Evolutionary conservation across 1,140 invertebrate species (phyloP), one percentile per base, ranked within the genome.

Genomic region (Amphibalanus amphitrite): DNA sequence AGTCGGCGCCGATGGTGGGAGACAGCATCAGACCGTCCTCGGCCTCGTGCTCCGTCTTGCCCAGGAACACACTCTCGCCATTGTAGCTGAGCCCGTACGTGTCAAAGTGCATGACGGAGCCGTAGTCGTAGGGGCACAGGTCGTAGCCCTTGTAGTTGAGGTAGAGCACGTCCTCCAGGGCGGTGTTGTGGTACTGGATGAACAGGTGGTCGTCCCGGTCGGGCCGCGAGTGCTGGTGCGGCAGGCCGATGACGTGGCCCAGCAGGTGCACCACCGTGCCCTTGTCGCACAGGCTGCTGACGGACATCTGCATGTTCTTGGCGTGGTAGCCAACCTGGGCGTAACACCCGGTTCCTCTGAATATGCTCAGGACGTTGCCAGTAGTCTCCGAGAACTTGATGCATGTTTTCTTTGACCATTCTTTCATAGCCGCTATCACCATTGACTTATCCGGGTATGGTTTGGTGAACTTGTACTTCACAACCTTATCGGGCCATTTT

Each of bases 41-140:
- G 0, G 59, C 38, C 28, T 74, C 64, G 65, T n/a, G 25, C 0
- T 72, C 70, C 26, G 71, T 70, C 4, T 28, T 73, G 68, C 69
- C 71, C 0, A 70, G 65, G 23, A 74, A 71, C 69, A 28, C 71
- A 89, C 75, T 84, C 82, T 33, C 88, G 28, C 65, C 88, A 89
- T 71, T 76, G 75, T 28, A 79, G 78, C 79, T 79, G 72, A 25
- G 30, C 15, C 23, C 29, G n/a, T 67, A 71, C 71, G 33, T 26
- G 28, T 25, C 73, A 67, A 74, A 75, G 67, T 77, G 76, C 75
- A 77, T 75, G 28, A 76, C 30, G 59, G 76, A 76, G 26, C 68
- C 70, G 13, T 76, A 70, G 67, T 77, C 75, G 69, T 76, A 77
- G 0, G 75, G 75, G 0, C 75, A 70, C 10, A 69, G 70, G 70